Percentiles rank a stretch among this genome's conserved stretches.
These are phyloP conservation scores for Helicoverpa assulta DNA, from an alignment of 2,888 invertebrate genomes.

Conservation along the genomic window DNA sequence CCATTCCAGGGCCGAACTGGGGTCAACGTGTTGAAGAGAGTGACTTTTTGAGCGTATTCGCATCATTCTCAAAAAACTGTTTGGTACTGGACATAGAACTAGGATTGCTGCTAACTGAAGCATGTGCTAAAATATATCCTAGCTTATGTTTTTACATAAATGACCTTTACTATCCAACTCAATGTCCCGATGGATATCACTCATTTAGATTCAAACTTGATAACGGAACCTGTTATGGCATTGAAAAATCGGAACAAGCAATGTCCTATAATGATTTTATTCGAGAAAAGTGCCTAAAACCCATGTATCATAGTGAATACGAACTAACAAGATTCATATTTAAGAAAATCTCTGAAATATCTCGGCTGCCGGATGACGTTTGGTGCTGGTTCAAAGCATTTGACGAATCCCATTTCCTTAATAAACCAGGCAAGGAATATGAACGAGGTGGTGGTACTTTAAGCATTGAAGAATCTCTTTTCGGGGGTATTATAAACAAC, in stretches of 20 bases:
- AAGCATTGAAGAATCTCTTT: conserved; percentile 18
- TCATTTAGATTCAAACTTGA: conserved; percentile 78
- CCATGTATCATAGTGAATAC: conserved; percentile 70
- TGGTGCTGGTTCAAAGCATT: conserved; percentile 82
- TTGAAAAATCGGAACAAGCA: conserved; percentile 73
- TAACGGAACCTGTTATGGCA: conserved; percentile 80
- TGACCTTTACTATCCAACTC: conserved; percentile 76
- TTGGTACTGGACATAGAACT: conserved; percentile 76
- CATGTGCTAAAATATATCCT: conserved; percentile 76
- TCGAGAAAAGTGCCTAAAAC: conserved; percentile 72
- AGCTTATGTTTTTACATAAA: conserved; percentile 83
- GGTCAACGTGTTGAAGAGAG: conserved; percentile 68
- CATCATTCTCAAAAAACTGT: conserved; percentile 76
- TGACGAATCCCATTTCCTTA: conserved; percentile 13
- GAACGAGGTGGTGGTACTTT: conserved; percentile 16
- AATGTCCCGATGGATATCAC: conserved; percentile 81
- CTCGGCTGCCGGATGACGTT: conserved; percentile 65
- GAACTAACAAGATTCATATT: conserved; percentile 77
- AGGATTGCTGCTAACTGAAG: conserved; percentile 71
- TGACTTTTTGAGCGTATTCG: conserved; percentile 62
- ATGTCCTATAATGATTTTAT: conserved; percentile 74
- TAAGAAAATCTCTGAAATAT: conserved; percentile 75
- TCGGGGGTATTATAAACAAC: conserved; percentile 77
- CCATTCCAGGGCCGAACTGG: conserved; percentile 87
- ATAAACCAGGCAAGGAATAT: conserved; percentile 19